Percentiles rank a stretch among this genome's conserved stretches.
phyloP scores from a whole-genome alignment of 2,113 vertebrate genomes.

The Peromyscus leucopus region DNA sequence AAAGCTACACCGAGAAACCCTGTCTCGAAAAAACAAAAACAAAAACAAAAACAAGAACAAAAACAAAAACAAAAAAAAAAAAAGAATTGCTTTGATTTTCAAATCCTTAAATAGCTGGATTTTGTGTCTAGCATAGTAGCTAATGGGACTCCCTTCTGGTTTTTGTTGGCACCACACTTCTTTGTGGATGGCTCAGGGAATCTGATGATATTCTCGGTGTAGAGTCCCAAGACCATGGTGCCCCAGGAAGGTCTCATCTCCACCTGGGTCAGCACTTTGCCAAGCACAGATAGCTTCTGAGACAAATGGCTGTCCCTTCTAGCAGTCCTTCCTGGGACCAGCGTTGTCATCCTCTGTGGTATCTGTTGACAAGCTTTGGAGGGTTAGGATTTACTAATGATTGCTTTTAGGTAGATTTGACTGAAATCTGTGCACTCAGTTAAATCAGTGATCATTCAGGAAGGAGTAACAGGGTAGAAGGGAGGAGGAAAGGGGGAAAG shows the following conservation, averaged over 20 bases:
- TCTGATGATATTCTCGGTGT: not conserved
- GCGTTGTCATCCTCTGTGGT: not conserved
- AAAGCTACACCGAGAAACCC: too few relatives aligned
- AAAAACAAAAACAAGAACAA: too few relatives aligned
- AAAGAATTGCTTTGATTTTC: not conserved
- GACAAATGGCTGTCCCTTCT: not conserved
- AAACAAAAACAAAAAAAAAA: too few relatives aligned
- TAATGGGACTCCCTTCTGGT: not conserved
- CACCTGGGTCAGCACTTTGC: not conserved
- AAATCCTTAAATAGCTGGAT: not conserved
- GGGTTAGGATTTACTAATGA: not conserved
- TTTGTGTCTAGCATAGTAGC: not conserved
- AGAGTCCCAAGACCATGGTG: not conserved
- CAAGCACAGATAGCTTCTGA: not conserved
- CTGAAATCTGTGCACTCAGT: not conserved
- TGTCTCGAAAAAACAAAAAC: too few relatives aligned
- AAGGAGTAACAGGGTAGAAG: not conserved
- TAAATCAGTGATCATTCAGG: conserved; percentile 39
- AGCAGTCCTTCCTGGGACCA: not conserved
- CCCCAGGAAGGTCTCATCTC: not conserved
- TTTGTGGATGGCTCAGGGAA: not conserved
- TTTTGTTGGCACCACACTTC: not conserved
- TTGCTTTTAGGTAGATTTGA: not conserved
- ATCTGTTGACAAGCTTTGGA: not conserved
- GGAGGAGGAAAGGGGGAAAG: not conserved